Evolutionary conservation across 2,113 vertebrate species (phyloP).

Genomic region (Zingel zingel): DNA sequence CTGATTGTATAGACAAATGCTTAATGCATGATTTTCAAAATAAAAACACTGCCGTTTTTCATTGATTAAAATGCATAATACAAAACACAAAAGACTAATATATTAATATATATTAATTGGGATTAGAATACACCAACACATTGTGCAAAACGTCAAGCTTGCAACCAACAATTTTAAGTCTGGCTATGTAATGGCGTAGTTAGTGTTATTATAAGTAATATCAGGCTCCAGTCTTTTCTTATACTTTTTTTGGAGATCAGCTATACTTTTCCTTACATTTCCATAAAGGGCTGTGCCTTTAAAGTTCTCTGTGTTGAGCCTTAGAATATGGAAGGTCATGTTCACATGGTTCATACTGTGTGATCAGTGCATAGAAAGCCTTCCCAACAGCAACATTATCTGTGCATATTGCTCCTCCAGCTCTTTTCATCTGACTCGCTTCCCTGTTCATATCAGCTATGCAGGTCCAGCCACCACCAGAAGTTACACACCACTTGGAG

Average conservation of each 20-base stretch:
- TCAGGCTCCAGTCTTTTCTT: not conserved
- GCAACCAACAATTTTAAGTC: not conserved
- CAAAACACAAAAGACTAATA: not conserved
- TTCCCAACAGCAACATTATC: not conserved
- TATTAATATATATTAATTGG: too few relatives aligned
- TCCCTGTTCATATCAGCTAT: conserved; percentile 76
- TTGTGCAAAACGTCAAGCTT: not conserved
- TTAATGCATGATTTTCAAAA: not conserved
- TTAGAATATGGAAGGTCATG: fast-evolving
- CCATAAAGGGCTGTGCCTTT: not conserved
- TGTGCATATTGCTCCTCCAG: conserved; percentile 72
- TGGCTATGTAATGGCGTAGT: not conserved
- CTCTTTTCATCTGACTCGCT: conserved; percentile 62
- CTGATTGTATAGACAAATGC: not conserved
- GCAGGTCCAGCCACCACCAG: conserved; percentile 39
- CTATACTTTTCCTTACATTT: not conserved
- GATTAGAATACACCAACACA: not conserved
- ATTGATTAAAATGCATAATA: not conserved
- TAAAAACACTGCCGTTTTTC: not conserved
- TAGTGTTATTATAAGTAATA: not conserved
- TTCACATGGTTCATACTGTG: not conserved
- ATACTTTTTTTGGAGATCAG: not conserved
- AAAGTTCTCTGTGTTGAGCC: conserved; percentile 26
- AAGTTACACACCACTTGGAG: conserved; percentile 71
- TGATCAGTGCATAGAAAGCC: not conserved